Percentiles rank a stretch among this genome's conserved stretches.
Evolutionary conservation across 2,113 vertebrate genomes (phyloP).

Genomic region (Eolophus roseicapilla): DNA sequence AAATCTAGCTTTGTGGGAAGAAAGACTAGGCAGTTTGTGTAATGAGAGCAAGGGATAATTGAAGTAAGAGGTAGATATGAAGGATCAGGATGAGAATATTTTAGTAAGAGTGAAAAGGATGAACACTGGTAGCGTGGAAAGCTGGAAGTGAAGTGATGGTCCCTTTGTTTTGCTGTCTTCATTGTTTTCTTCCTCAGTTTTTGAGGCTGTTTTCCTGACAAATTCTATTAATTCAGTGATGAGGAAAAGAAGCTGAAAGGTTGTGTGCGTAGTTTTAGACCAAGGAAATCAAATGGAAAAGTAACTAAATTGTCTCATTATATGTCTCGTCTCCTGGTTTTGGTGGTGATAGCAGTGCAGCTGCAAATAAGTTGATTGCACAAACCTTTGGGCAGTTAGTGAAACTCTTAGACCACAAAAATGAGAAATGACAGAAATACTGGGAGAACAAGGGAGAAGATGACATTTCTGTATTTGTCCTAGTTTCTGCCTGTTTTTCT

Average conservation of each 20-base stretch:
- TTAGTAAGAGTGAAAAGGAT: not conserved
- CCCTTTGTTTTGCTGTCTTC: not conserved
- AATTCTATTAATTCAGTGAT: not conserved
- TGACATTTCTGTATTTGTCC: not conserved
- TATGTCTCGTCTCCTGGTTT: not conserved
- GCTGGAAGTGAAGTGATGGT: not conserved
- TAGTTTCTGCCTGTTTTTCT: not conserved
- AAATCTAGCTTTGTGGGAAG: not conserved
- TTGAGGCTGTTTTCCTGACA: not conserved
- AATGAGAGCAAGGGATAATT: not conserved
- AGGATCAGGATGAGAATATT: not conserved
- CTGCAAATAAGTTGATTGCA: not conserved
- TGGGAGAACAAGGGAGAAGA: not conserved
- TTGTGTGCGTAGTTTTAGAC: not conserved
- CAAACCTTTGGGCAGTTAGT: not conserved
- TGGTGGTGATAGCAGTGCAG: not conserved
- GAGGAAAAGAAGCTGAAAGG: not conserved
- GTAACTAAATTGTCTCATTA: not conserved
- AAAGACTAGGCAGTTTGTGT: not conserved
- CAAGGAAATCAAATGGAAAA: not conserved
- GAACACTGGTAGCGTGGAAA: not conserved
- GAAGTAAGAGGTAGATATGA: not conserved
- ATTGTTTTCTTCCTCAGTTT: not conserved
- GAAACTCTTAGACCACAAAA: not conserved
- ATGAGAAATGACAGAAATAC: constrained; percentile 13